Percentiles rank a stretch among this genome's conserved stretches.
These are phyloP conservation scores for Eclectus roratus DNA, from an alignment of 2,113 vertebrate genomes.

Conservation along the genomic window DNA sequence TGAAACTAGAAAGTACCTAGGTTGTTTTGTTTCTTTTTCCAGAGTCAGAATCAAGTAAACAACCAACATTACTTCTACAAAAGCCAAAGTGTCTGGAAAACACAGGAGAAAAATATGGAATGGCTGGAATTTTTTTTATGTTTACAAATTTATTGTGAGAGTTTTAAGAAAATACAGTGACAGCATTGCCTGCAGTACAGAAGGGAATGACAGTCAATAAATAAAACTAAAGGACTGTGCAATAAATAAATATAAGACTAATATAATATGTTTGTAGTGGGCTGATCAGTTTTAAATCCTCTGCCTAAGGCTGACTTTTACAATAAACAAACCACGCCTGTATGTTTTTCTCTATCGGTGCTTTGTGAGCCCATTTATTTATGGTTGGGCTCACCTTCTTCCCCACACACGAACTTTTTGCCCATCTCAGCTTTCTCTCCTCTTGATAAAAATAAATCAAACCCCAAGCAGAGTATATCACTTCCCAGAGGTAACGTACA, in stretches of 20 bases:
- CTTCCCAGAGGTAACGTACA: not conserved
- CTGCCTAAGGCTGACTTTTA: conserved; percentile 38
- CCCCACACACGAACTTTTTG: not conserved
- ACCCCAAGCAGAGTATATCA: not conserved
- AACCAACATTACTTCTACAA: not conserved
- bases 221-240: conserved; percentile 49
- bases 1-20: conserved; percentile 54
- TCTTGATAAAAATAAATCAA: not conserved
- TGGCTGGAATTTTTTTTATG: not conserved
- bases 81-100: conserved; percentile 17
- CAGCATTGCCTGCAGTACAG: conserved; percentile 45
- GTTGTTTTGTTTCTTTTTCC: not conserved
- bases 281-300: conserved; percentile 53
- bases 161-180: conserved; percentile 62
- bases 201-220: conserved; percentile 44
- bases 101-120: not conserved
- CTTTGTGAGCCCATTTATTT: not conserved
- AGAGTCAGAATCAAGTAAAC: conserved; percentile 14
- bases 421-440: not conserved
- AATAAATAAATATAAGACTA: conserved; percentile 52
- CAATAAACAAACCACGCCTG: conserved; percentile 38
- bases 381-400: not conserved
- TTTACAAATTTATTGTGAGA: conserved; percentile 45
- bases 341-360: not conserved
- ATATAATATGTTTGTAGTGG: not conserved